Conservation (phyloP, 1,140 invertebrate species). For the Saccostrea echinata region DNA sequence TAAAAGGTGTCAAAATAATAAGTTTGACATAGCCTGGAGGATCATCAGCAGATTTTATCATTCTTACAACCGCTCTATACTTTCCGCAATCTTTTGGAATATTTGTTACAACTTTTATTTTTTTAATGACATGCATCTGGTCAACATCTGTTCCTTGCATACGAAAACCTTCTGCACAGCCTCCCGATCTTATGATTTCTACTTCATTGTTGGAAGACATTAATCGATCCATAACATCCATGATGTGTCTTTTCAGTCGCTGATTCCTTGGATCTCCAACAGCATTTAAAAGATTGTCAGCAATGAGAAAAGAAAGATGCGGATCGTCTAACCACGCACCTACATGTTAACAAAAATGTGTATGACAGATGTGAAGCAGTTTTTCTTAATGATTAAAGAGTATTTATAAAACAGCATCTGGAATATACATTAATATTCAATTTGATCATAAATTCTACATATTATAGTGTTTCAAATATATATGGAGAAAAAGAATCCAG, state of each 20-base stretch:
- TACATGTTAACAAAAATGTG: background rate
- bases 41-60: background rate
- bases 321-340: slow-evolving; percentile 2
- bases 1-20: background rate
- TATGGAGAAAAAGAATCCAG: too few relatives aligned
- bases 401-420: too few relatives aligned
- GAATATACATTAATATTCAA: too few relatives aligned
- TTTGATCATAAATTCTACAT: too few relatives aligned
- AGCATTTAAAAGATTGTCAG: background rate
- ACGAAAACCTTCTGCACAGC: slow-evolving; percentile 26
- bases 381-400: too few relatives aligned
- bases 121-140: background rate
- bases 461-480: too few relatives aligned
- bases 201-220: background rate
- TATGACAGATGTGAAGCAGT: too few relatives aligned
- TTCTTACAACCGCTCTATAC: background rate
- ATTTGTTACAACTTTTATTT: background rate
- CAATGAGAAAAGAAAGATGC: background rate
- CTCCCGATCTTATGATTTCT: background rate
- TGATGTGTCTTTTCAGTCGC: background rate
- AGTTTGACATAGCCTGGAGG: slow-evolving; percentile 13
- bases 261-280: background rate
- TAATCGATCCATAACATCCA: background rate
- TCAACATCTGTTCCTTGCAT: slow-evolving; percentile 19
- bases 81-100: background rate